Percentiles rank a stretch among this genome's conserved stretches.
Conservation (phyloP, 1,140 invertebrate species). For the Acromyrmex charruanus region DNA sequence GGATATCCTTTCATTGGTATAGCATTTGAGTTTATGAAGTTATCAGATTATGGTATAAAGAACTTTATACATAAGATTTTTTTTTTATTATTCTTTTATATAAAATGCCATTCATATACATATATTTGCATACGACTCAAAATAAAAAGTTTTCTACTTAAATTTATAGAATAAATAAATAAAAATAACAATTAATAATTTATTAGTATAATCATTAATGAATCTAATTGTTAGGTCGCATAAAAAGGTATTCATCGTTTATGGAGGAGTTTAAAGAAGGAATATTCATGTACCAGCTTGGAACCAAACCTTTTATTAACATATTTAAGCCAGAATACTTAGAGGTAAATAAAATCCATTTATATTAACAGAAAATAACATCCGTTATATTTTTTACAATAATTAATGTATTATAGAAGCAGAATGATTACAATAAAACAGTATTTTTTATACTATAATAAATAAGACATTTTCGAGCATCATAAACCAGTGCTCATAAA, state of each 20-base stretch:
- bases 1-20: slow-evolving; percentile 69
- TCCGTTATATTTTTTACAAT: neutral
- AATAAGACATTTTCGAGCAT: no score
- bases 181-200: neutral
- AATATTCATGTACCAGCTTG: slow-evolving; percentile 75
- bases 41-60: slow-evolving; percentile 67
- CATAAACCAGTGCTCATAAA: neutral
- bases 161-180: slow-evolving; percentile 6
- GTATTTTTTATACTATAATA: neutral
- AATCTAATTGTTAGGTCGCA: slow-evolving; percentile 66
- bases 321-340: slow-evolving; percentile 78
- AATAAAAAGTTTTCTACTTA: slow-evolving; percentile 26
- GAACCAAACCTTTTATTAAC: slow-evolving; percentile 63
- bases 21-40: slow-evolving; percentile 17
- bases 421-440: neutral
- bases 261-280: slow-evolving; percentile 69
- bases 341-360: slow-evolving; percentile 69
- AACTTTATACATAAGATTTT: slow-evolving; percentile 82
- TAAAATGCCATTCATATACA: neutral
- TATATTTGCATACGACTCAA: neutral
- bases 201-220: slow-evolving; percentile 1
- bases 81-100: neutral
- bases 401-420: neutral
- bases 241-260: slow-evolving; percentile 64
- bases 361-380: neutral